phyloP scores from a whole-genome alignment of 2,888 invertebrate species.

The Rhingia campestris region DNA sequence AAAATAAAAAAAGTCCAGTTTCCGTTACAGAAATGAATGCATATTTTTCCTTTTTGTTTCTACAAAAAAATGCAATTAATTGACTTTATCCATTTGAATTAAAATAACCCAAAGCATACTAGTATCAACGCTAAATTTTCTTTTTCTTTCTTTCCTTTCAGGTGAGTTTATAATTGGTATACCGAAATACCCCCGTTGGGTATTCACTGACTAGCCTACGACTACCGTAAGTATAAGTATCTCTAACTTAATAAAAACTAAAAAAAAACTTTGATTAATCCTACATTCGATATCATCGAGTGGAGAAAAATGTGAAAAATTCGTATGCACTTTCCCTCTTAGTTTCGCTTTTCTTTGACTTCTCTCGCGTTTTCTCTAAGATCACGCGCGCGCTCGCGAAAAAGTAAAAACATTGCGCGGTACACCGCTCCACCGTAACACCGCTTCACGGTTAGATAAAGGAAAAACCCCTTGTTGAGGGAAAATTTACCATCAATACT shows the following conservation, averaged over 20 bases:
- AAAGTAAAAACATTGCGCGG: conserved; percentile 45
- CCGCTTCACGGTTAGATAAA: conserved; percentile 23
- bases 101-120: conserved; percentile 3
- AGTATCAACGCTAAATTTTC: conserved; percentile 15
- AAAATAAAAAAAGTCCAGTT: too few relatives aligned
- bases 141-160: conserved; percentile 57
- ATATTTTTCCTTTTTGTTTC: neutral
- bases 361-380: conserved; percentile 61
- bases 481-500: conserved; percentile 56
- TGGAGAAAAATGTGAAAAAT: conserved; percentile 58
- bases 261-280: conserved; percentile 31
- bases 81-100: conserved; percentile 2
- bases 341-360: conserved; percentile 71
- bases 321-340: conserved; percentile 71
- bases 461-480: conserved; percentile 31
- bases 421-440: neutral
- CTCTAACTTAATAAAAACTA: conserved; percentile 2
- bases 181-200: conserved; percentile 45
- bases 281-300: conserved; percentile 6
- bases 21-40: neutral
- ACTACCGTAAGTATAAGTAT: conserved; percentile 40
- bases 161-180: conserved; percentile 66
- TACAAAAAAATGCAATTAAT: conserved; percentile 3
- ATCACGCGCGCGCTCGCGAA: conserved; percentile 27
- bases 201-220: conserved; percentile 15